Base-by-base conservation (phyloP, 2,113 vertebrate species). In the Symphodus melops region DNA sequence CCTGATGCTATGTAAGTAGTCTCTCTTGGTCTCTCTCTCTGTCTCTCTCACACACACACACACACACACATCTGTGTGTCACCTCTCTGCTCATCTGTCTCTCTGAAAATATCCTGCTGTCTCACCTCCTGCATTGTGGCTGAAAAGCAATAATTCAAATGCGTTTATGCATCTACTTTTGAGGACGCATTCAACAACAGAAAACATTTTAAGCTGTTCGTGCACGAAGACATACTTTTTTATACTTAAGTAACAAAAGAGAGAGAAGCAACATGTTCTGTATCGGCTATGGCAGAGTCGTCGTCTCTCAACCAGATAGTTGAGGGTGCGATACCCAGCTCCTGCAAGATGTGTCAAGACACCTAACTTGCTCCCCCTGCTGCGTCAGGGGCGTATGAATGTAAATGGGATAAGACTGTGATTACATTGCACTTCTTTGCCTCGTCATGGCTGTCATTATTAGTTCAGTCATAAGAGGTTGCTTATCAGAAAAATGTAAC, bases 1-100 rank as follows among this genome's bases (percentile, higher is more conserved):
- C 56, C 75, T 56, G 82, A 64, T 71, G 90, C 63, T 56, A 77
- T 85, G 72, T 85, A 84, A 89, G 79, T 67, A 79, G 75, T 79
- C 85, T 84, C 79, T 65, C 81, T 44, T 49, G 78, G 80, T 86
- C 64, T 75, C 54, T 62, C 77, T 61, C 77, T 84, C 64, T 75
- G 51, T 62, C 77, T 48, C 65, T 77, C 64, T 62, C 60, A 64
- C 25, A 25, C 25, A 25, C 77, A 72, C 25, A 25, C 77, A 72
- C n/a, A n/a, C 60, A 64, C 25, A 25, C 25, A 25, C 77, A 72
- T n/a, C 42, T 36, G 62, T 77, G 62, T 66, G 41, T 63, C 55
- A 20, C 23, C 28, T 61, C 5, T 42, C 46, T 20, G 6, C 25
- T 60, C 42, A 41, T 44, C 76, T 51, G 65, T 72, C 77, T 77